phyloP scores from a whole-genome alignment of 2,888 invertebrate species.

The Neoitamus cyanurus region DNA sequence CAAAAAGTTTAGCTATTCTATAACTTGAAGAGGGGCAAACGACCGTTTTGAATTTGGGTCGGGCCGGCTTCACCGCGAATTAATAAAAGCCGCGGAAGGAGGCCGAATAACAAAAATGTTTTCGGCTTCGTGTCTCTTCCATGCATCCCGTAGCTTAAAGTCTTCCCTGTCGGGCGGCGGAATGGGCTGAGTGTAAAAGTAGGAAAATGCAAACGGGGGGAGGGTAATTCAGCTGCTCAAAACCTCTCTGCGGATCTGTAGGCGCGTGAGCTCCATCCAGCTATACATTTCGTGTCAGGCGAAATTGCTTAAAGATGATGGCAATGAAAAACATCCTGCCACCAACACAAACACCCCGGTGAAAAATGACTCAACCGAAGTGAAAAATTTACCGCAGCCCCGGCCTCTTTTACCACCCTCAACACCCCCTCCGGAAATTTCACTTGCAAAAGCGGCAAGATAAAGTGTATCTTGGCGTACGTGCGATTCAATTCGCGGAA shows the following conservation, averaged over 20 bases:
- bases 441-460: conserved; percentile 28
- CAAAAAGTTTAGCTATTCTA: not conserved
- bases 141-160: not conserved
- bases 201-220: not conserved
- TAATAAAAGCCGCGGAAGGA: not conserved
- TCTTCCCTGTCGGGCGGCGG: not conserved
- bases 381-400: conserved; percentile 34
- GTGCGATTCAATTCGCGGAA: conserved; percentile 29
- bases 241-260: not conserved
- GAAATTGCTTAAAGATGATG: conserved; percentile 45
- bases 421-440: not conserved
- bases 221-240: not conserved
- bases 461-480: conserved; percentile 37
- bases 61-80: not conserved
- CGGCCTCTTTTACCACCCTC: not conserved
- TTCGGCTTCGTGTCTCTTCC: not conserved
- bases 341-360: not conserved
- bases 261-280: conserved; percentile 9
- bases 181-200: not conserved
- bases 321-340: conserved; percentile 46
- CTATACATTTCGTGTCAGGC: conserved; percentile 39
- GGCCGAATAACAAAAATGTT: not conserved
- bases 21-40: not conserved
- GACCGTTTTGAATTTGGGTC: not conserved
- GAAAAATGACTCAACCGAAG: conserved; percentile 14